Evolutionary conservation across 2,888 invertebrate genomes (phyloP).

Genomic region (Agapostemon virescens): DNA sequence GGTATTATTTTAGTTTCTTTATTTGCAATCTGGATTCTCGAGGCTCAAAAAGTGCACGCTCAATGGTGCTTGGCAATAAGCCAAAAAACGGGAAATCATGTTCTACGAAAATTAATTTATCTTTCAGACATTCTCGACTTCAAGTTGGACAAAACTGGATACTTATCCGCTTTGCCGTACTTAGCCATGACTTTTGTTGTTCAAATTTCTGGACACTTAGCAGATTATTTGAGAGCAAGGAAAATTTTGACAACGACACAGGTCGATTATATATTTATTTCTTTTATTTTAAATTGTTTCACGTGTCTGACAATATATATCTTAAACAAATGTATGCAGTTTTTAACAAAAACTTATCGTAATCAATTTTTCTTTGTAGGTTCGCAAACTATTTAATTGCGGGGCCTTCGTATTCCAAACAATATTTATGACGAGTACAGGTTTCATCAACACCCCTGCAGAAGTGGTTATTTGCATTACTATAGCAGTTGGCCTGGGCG

Average conservation of each 20-base stretch:
- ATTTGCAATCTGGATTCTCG: background rate
- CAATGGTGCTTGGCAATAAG: background rate
- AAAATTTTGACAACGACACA: slow-evolving; percentile 87
- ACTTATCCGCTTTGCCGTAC: slow-evolving; percentile 93
- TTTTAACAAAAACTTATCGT: background rate
- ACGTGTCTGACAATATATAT: background rate
- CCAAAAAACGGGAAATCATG: too few species aligned
- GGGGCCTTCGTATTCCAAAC: slow-evolving; percentile 90
- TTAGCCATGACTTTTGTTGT: slow-evolving; percentile 92
- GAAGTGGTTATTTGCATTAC: slow-evolving; percentile 91
- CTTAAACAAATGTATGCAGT: too few species aligned
- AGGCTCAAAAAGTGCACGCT: background rate
- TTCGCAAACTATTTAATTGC: slow-evolving; percentile 87
- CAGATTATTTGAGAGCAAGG: slow-evolving; percentile 88
- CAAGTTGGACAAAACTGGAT: slow-evolving; percentile 89
- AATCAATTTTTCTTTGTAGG: slow-evolving; percentile 70
- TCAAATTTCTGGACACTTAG: slow-evolving; percentile 90
- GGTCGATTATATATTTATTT: slow-evolving; percentile 79
- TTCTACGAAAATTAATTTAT: slow-evolving; percentile 17
- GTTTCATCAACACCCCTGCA: slow-evolving; percentile 86
- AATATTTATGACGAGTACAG: slow-evolving; percentile 91
- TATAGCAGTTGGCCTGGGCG: slow-evolving; percentile 93
- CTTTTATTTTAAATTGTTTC: background rate
- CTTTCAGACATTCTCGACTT: slow-evolving; percentile 87
- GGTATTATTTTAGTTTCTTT: background rate